phyloP scores from a whole-genome alignment of 2,113 vertebrate species.

The Vidua chalybeata region DNA sequence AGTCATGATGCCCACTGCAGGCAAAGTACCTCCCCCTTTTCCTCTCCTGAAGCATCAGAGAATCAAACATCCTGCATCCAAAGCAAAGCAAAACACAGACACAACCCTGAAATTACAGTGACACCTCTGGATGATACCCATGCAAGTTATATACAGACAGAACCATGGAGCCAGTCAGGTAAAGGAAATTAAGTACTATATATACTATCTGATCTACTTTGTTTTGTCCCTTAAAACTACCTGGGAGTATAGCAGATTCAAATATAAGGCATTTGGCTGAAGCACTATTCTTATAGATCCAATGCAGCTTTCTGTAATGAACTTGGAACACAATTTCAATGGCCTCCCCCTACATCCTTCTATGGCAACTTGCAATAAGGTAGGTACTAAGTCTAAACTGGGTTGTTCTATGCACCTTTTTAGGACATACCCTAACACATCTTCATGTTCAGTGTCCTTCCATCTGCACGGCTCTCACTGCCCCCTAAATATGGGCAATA shows the following conservation, averaged over 20 bases:
- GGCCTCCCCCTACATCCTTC: neutral
- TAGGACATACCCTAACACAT: neutral
- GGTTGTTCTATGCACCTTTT: neutral
- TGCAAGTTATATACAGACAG: neutral
- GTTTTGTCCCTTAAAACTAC: neutral
- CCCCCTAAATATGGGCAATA: neutral
- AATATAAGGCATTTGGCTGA: neutral
- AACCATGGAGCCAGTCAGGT: neutral
- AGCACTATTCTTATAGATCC: neutral
- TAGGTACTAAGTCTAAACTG: neutral
- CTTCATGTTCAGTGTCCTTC: neutral
- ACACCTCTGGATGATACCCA: neutral
- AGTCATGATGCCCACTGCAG: neutral
- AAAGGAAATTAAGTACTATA: neutral
- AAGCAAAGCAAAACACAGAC: neutral
- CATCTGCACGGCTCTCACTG: neutral
- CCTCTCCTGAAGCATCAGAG: neutral
- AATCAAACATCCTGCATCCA: neutral
- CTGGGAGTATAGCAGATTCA: neutral
- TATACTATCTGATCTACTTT: neutral
- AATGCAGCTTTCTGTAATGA: neutral
- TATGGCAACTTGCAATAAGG: neutral
- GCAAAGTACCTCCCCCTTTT: neutral
- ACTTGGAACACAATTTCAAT: neutral
- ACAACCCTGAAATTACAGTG: neutral